These are phyloP conservation scores for Dipodomys ordii DNA, from an alignment of 2,113 vertebrate species.

Conservation along the genomic window DNA sequence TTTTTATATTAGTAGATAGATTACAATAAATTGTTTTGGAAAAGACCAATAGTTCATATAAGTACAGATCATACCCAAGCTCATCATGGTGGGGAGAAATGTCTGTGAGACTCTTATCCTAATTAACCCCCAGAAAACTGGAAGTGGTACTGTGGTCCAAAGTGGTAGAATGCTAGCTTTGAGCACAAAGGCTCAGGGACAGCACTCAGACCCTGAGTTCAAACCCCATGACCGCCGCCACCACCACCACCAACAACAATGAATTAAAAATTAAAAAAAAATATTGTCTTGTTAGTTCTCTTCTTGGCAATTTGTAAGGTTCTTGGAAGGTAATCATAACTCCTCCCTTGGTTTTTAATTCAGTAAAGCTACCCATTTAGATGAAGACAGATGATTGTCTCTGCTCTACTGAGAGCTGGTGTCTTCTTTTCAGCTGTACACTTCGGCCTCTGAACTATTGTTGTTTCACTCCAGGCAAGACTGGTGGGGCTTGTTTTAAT, in stretches of 20 bases:
- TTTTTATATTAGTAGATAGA: background rate
- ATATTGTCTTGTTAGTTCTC: background rate
- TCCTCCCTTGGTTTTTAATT: background rate
- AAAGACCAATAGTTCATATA: background rate
- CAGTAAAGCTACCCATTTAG: background rate
- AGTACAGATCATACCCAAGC: background rate
- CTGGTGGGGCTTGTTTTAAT: slow-evolving; percentile 35
- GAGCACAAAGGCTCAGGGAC: no score
- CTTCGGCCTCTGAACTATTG: background rate
- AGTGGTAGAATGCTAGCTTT: no score
- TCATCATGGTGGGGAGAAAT: no score
- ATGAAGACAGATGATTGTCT: background rate
- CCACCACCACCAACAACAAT: background rate
- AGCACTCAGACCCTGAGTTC: no score
- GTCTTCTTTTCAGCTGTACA: background rate
- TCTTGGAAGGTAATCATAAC: background rate
- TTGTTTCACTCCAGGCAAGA: slow-evolving; percentile 59
- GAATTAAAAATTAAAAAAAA: background rate
- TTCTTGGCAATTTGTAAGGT: background rate
- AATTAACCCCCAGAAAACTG: no score
- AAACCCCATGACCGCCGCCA: no score
- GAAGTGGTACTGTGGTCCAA: no score
- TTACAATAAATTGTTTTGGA: background rate
- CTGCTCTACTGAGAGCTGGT: background rate
- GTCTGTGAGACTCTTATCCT: no score